A percentile compares a stretch with the other conserved stretches of the same genome.
These are phyloP conservation scores for Oasisia sp. DNA, from an alignment of 2,888 invertebrate species.

Conservation along the genomic window DNA sequence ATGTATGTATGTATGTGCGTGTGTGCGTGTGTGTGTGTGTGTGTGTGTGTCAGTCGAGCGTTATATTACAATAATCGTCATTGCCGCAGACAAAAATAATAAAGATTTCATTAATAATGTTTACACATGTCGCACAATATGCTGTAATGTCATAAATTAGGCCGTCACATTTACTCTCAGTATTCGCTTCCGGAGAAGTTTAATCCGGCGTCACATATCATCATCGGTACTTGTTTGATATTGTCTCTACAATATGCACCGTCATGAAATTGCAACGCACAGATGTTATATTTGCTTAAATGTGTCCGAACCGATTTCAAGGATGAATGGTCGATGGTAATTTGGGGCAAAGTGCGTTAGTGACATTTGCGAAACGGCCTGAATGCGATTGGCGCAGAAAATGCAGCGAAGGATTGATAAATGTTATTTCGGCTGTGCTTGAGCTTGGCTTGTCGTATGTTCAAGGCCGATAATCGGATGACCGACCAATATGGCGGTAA, in stretches of 20 bases:
- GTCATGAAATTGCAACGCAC: background rate
- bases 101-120: background rate
- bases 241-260: background rate
- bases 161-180: background rate
- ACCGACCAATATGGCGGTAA: background rate
- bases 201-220: background rate
- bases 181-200: background rate
- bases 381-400: background rate
- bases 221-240: background rate
- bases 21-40: background rate
- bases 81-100: background rate
- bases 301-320: background rate
- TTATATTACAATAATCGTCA: background rate
- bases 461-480: background rate
- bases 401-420: background rate
- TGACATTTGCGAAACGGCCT: constrained; percentile 7
- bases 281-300: constrained; percentile 3
- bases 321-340: constrained; percentile 4
- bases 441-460: background rate
- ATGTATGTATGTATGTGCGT: too few relatives aligned
- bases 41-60: background rate
- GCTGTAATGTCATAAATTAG: background rate
- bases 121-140: background rate
- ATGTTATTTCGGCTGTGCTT: background rate
- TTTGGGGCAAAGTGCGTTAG: constrained; percentile 12